Conservation (phyloP, 2,113 vertebrate genomes). For the Collichthys lucidus region DNA sequence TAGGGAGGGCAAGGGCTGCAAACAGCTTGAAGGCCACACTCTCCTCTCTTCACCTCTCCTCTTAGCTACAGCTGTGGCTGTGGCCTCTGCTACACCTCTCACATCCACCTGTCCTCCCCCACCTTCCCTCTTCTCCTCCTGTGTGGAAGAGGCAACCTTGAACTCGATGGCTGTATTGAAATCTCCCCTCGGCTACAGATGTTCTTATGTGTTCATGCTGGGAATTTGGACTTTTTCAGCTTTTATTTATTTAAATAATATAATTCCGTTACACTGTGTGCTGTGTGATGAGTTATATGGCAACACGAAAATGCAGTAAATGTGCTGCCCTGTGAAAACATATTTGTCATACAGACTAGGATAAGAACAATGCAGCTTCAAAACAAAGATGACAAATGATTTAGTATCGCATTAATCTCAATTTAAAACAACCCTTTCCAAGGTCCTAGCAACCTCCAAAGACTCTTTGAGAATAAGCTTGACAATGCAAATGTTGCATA, state of each 20-base stretch:
- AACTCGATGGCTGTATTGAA: neutral
- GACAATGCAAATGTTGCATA: neutral
- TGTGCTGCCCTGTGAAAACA: neutral
- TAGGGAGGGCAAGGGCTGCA: constrained; percentile 6
- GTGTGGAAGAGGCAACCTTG: constrained; percentile 26
- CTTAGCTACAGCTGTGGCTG: constrained; percentile 12
- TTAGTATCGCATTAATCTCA: neutral
- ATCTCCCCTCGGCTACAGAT: neutral
- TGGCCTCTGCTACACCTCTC: neutral
- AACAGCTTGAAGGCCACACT: constrained; percentile 42
- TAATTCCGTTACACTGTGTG: neutral
- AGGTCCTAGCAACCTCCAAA: constrained; percentile 3
- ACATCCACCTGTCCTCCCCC: constrained; percentile 20
- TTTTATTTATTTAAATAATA: neutral
- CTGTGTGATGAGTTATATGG: neutral
- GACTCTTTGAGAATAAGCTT: neutral
- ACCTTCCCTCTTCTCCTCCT: constrained; percentile 9
- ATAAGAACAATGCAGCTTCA: constrained; percentile 1
- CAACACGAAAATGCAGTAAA: neutral
- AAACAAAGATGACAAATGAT: constrained; percentile 10
- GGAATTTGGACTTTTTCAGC: neutral
- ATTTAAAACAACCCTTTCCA: neutral
- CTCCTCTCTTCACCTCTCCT: constrained; percentile 6
- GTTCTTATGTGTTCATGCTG: neutral
- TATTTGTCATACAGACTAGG: neutral